These are phyloP conservation scores for Myopa testacea DNA, from an alignment of 2,888 invertebrate genomes.

Conservation along the genomic window DNA sequence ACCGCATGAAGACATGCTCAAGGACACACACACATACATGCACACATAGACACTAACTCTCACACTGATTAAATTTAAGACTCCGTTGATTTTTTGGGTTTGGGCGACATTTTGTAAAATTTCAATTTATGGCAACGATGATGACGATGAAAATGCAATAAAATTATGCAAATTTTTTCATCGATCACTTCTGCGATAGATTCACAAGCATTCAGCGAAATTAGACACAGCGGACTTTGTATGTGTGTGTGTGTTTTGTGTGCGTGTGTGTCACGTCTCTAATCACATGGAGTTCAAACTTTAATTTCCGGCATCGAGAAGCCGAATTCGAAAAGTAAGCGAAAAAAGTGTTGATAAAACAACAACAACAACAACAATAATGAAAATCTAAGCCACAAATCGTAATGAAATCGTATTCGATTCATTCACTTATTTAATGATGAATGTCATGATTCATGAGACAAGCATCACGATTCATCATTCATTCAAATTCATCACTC, in stretches of 20 bases:
- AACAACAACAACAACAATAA: not conserved
- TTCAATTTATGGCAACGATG: no score
- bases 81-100: no score
- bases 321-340: not conserved
- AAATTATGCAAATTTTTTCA: constrained; percentile 27
- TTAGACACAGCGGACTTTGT: no score
- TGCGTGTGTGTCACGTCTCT: no score
- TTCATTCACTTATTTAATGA: not conserved
- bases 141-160: constrained; percentile 15
- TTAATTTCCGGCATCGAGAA: no score
- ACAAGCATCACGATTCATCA: not conserved
- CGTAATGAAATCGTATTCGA: not conserved
- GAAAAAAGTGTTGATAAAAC: not conserved
- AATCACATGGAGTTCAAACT: no score
- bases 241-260: no score
- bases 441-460: not conserved
- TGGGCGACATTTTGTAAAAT: no score
- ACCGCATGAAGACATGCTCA: not conserved
- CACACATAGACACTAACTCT: not conserved
- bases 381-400: not conserved
- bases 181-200: not conserved
- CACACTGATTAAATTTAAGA: not conserved
- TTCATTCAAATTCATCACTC: no score
- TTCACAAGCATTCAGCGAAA: no score
- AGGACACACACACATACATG: not conserved